Base-by-base conservation (phyloP, 2,888 invertebrate species). In the Caenorhabditis sp. region DNA sequence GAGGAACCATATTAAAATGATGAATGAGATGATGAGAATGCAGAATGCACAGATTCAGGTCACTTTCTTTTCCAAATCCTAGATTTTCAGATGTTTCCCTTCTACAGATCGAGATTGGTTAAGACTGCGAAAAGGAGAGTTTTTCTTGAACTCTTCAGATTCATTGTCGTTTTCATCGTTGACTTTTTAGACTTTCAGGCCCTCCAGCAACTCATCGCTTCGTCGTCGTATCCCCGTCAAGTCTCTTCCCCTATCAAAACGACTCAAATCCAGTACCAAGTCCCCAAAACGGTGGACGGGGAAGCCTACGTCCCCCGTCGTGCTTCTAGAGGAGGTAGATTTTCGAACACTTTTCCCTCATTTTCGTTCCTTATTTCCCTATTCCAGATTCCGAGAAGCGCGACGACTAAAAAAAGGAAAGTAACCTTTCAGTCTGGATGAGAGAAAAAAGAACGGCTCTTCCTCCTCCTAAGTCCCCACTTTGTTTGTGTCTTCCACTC, bases 31-130 rank as follows among this genome's bases (percentile, higher is more conserved):
- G 54, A 70, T 70, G 70, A 61, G 64, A 22, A 44, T 70, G 79
- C 79, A 79, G 69, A 79, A 79, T 58, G 70, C 54, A 24, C 79
- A 79, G 16, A 70, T 79, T 12, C 79, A 79, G 79, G 79, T 79
- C 44, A 56, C 1, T 70, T 58, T 51, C 58, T 63, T 58, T 76
- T 68, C 26, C 16, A 47, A 41, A 2, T 28, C n/a, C 63, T 64
- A 51, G 38, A 7, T 2, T 61, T 68, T 54, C 54, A 38, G 54
- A 54, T 54, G 16, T 54, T 68, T 10, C 7, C 28, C 10, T 31
- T 16, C 14, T 54, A 54, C 41, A 35, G 51, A 44, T 22, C 44
- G n/a, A 61, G 31, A 66, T 58, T 68, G 1, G 16, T 35, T 41
- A 26, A 28, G 24, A 19, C 35, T 0, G 49, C 12, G 22, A 19